Evolutionary conservation across 2,797 vertebrate species (phyloP).

Genomic region (Catamblyrhynchus diadema): DNA sequence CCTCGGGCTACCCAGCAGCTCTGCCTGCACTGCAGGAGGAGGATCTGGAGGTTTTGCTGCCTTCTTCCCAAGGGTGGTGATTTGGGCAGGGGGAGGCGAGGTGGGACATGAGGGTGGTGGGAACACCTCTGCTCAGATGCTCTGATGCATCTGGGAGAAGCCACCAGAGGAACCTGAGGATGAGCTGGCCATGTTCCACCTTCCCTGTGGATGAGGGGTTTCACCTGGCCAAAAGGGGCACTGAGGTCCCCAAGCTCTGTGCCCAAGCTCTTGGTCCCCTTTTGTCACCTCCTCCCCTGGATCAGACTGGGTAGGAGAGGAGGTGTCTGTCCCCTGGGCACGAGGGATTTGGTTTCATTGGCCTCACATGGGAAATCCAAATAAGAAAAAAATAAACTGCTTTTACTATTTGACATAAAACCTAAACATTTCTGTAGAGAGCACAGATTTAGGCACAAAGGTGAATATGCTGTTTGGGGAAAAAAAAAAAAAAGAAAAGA

Average conservation of each 20-base stretch:
- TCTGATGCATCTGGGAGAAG: not conserved
- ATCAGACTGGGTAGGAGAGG: not conserved
- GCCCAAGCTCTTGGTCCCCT: fast-evolving
- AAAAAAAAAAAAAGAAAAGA: no score
- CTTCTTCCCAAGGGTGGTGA: fast-evolving
- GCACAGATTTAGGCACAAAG: not conserved
- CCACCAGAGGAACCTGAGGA: not conserved
- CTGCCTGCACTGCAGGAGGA: fast-evolving
- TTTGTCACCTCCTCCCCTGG: not conserved
- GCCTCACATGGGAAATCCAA: not conserved
- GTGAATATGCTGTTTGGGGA: fast-evolving
- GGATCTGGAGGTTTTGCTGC: fast-evolving
- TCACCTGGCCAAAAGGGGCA: not conserved
- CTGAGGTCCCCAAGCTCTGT: not conserved
- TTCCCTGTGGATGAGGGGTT: fast-evolving
- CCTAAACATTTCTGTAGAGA: not conserved
- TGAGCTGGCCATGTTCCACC: fast-evolving
- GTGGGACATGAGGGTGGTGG: fast-evolving
- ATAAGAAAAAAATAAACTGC: not conserved
- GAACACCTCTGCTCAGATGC: fast-evolving
- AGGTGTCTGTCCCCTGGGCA: not conserved
- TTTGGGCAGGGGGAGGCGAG: not conserved
- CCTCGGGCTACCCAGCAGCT: not conserved
- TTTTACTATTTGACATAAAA: not conserved
- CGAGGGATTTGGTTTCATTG: not conserved